These are phyloP conservation scores for Clupea harengus DNA, from an alignment of 2,113 vertebrate genomes.

Conservation along the genomic window DNA sequence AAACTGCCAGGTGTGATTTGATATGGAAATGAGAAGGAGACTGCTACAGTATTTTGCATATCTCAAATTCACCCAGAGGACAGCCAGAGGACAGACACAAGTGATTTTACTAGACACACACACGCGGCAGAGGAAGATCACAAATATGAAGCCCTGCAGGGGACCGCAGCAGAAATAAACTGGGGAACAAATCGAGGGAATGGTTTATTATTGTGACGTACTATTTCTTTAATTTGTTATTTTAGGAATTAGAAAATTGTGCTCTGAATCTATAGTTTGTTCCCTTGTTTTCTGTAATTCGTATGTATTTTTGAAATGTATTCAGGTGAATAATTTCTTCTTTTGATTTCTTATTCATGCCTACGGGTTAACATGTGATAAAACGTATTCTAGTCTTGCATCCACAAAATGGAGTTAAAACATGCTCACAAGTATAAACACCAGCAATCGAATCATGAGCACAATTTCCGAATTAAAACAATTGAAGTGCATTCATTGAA, in stretches of 20 bases:
- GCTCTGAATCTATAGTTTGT: neutral
- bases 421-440: neutral
- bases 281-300: neutral
- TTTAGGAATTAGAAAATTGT: neutral
- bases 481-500: neutral
- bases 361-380: neutral
- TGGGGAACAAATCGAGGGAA: neutral
- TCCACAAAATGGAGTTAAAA: neutral
- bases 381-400: neutral
- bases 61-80: neutral
- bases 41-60: neutral
- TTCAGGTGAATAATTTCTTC: neutral
- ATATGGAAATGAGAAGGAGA: neutral
- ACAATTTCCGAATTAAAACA: neutral
- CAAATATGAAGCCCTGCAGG: neutral
- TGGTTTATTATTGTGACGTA: neutral
- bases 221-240: neutral
- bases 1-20: slow-evolving; percentile 10
- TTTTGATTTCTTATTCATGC: neutral
- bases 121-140: neutral
- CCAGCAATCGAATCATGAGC: too few species aligned
- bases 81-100: neutral
- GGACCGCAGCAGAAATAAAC: neutral
- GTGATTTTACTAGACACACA: neutral
- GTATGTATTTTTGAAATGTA: neutral